Evolutionary conservation across 2,113 vertebrate genomes (phyloP), one percentile per base, ranked within the genome.

Genomic region (Heterocephalus glaber): DNA sequence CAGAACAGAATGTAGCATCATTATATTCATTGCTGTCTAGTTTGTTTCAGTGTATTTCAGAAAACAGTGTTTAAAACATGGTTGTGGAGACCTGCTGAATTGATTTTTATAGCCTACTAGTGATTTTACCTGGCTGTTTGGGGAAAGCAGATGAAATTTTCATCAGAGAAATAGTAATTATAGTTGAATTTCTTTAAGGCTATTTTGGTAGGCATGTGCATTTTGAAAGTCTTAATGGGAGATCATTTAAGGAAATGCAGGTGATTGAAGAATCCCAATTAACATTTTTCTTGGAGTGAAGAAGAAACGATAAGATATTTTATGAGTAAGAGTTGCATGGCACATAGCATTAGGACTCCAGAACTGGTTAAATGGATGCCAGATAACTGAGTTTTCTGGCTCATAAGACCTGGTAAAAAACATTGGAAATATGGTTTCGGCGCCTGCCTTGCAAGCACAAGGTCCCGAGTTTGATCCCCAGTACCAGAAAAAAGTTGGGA

Each of bases 11-110:
- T 44, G 38, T 80, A 95, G 41, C 12, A 68, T 77, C 2, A 47
- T 4, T 72, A 6, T 77, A 7, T 14, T 17, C 41, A 66, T 6
- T 89, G 7, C 14, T n/a, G 58, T 17, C 70, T 94, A 26, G 28
- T 95, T 80, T 92, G 52, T 94, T 96, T 52, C 30, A 65, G 33
- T 87, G 8, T 95, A 38, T 82, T 70, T 90, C 30, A 52, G 92
- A 84, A 91, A 35, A 74, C 41, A 74, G 24, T 4, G 14, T 70
- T 82, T 2, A 38, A 26, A 79, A 56, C 41, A 1, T 92, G 41
- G 10, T 72, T 92, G 26, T 94, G 76, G 4, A 91, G 93, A 92
- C 38, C 52, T 72, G 14, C 14, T 89, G 9, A 63, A 35, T 61
- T 85, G 33, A 85, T 87, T 92, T 74, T 95, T 88, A 60, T 94